Evolutionary conservation across 2,797 vertebrate species (phyloP).

Genomic region (Sardinella longiceps): DNA sequence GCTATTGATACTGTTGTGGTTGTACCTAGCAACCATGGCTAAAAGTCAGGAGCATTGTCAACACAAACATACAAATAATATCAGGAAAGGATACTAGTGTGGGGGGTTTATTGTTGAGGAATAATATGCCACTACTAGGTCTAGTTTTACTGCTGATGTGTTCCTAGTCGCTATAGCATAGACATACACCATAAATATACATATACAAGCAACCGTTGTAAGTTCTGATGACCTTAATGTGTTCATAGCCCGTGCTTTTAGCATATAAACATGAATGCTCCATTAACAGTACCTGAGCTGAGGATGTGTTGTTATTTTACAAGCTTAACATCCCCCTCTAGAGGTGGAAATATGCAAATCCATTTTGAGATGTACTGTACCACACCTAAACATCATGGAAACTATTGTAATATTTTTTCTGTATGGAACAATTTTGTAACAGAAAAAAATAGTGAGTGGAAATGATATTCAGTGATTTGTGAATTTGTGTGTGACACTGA

Average conservation of each 20-base stretch:
- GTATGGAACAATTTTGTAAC: background rate
- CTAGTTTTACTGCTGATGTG: background rate
- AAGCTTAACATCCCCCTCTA: background rate
- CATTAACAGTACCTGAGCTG: constrained; percentile 39
- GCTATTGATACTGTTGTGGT: background rate
- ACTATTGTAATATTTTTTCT: background rate
- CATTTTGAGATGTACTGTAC: background rate
- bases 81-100: background rate
- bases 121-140: background rate
- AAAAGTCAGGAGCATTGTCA: background rate
- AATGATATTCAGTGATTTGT: background rate
- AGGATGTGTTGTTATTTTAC: constrained; percentile 38
- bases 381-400: background rate
- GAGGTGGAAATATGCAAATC: background rate
- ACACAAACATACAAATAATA: background rate
- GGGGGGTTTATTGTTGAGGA: background rate
- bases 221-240: background rate
- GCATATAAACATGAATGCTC: background rate
- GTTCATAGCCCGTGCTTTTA: too few species aligned
- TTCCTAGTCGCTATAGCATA: too few species aligned
- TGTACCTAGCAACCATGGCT: background rate
- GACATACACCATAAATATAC: too few species aligned
- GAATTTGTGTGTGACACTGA: background rate
- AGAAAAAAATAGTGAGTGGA: background rate
- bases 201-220: background rate